Evolutionary conservation across 2,888 invertebrate genomes (phyloP).

Genomic region (Caenorhabditis macrosperma): DNA sequence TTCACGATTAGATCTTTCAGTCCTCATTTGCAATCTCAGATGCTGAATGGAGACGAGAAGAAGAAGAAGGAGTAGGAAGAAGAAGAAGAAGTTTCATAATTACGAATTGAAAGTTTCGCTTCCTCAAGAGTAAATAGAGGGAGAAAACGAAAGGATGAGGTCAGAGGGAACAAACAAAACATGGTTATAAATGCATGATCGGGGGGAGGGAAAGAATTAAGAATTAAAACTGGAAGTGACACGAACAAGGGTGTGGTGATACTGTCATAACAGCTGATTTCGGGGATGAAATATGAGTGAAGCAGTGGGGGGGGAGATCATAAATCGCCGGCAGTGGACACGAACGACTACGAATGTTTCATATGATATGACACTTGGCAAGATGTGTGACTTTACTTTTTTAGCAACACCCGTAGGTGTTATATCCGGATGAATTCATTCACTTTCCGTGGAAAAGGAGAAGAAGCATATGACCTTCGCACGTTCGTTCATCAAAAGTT

Average conservation of each 20-base stretch:
- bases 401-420: too few relatives aligned
- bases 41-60: background rate
- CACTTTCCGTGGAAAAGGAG: background rate
- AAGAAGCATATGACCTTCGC: background rate
- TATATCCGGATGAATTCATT: background rate
- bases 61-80: background rate
- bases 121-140: slow-evolving; percentile 14
- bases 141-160: background rate
- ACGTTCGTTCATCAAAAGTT: background rate
- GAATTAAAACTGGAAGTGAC: slow-evolving; percentile 45
- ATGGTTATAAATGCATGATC: slow-evolving; percentile 33
- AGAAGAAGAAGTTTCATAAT: slow-evolving; percentile 41
- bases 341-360: slow-evolving; percentile 21
- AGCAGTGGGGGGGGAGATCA: slow-evolving; percentile 9
- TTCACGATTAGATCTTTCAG: slow-evolving; percentile 40
- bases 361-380: background rate
- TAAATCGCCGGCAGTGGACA: slow-evolving; percentile 24
- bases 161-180: slow-evolving; percentile 36
- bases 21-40: too few relatives aligned
- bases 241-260: slow-evolving; percentile 17
- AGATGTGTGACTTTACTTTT: slow-evolving; percentile 4
- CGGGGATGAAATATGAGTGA: slow-evolving; percentile 34
- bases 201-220: slow-evolving; percentile 5
- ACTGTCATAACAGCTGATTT: slow-evolving; percentile 20
- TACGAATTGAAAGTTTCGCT: slow-evolving; percentile 32